Percentiles rank a stretch among this genome's conserved stretches.
Evolutionary conservation across 1,140 invertebrate genomes (phyloP).

Genomic region (Lordiphosa stackelbergi): DNA sequence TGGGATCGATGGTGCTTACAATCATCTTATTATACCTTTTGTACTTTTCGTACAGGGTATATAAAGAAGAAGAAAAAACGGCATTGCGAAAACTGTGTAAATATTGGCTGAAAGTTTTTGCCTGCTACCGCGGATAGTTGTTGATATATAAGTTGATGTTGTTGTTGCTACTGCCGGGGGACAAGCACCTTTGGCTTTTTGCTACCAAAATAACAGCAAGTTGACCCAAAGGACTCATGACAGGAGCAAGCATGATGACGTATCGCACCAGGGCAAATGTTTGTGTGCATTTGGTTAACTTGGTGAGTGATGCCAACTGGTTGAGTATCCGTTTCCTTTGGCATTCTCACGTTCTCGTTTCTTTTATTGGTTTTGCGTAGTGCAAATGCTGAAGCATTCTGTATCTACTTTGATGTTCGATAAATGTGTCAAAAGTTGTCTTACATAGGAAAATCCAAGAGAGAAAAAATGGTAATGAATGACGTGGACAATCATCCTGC

Average conservation of each 20-base stretch:
- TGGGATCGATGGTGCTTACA: no score
- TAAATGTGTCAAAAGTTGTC: constrained; percentile 63
- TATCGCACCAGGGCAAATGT: background rate
- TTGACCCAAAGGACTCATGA: constrained; percentile 12
- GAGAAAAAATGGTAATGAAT: constrained; percentile 22
- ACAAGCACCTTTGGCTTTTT: constrained; percentile 23
- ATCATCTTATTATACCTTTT: no score
- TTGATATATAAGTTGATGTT: constrained; percentile 19
- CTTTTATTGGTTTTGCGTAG: constrained; percentile 34
- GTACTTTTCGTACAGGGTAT: no score
- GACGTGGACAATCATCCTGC: constrained; percentile 32
- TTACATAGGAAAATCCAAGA: constrained; percentile 31
- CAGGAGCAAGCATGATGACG: constrained; percentile 12
- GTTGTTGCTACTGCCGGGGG: background rate
- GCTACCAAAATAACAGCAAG: constrained; percentile 26
- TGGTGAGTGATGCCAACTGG: background rate
- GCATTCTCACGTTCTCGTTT: background rate
- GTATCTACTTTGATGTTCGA: constrained; percentile 56
- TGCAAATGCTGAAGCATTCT: constrained; percentile 55
- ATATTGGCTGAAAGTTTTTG: constrained; percentile 59
- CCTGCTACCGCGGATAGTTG: constrained; percentile 21
- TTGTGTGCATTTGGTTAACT: background rate
- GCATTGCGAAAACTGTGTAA: constrained; percentile 33
- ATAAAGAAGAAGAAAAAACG: constrained; percentile 7
- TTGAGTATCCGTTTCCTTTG: background rate